Evolutionary conservation across 1,140 invertebrate genomes (phyloP).

Genomic region (Diuraphis noxia): DNA sequence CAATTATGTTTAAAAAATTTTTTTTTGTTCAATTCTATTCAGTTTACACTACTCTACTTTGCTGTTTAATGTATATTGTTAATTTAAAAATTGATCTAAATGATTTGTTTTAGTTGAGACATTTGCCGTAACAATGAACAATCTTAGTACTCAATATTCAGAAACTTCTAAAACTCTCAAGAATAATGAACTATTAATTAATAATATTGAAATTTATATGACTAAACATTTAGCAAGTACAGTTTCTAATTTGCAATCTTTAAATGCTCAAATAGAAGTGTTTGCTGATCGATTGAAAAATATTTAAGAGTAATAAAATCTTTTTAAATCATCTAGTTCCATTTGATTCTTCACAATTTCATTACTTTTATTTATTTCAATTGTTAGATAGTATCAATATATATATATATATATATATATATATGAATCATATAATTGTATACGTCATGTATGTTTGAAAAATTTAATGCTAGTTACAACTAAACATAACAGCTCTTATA

Average conservation of each 20-base stretch:
- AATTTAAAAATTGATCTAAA: background rate
- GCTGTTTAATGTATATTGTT: background rate
- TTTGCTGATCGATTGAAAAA: background rate
- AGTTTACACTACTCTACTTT: background rate
- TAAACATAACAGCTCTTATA: no score
- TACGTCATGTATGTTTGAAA: no score
- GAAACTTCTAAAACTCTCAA: background rate
- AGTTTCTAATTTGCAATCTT: background rate
- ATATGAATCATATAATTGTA: background rate
- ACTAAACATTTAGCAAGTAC: background rate
- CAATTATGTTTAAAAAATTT: background rate
- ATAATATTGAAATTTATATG: background rate
- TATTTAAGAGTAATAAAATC: background rate
- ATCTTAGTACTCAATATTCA: background rate
- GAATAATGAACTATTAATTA: background rate
- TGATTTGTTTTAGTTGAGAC: background rate
- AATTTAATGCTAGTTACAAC: no score
- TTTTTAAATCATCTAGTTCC: background rate
- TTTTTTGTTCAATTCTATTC: background rate
- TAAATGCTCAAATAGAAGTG: background rate
- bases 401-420: no score
- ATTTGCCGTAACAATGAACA: background rate
- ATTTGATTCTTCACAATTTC: background rate
- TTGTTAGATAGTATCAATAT: no score
- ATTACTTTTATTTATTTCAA: background rate